These are phyloP conservation scores for Festucalex cinctus DNA, from an alignment of 2,113 vertebrate genomes.

Conservation along the genomic window DNA sequence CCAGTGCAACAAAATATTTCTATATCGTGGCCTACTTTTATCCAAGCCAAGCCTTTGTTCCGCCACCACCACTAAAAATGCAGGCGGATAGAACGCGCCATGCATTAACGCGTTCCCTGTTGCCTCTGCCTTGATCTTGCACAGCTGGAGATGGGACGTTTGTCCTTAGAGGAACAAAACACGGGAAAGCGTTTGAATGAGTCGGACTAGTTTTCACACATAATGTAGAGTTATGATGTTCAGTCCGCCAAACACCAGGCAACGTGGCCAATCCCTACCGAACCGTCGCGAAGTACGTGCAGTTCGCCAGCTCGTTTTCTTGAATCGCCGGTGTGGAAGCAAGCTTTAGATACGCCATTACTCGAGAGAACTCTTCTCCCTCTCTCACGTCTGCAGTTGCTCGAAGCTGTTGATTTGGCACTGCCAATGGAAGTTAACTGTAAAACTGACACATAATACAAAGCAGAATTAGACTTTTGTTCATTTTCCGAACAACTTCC, in stretches of 20 bases:
- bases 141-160: slow-evolving; percentile 8
- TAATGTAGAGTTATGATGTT: background rate
- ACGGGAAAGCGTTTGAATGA: slow-evolving; percentile 13
- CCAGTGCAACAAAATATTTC: slow-evolving; percentile 38
- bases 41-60: slow-evolving; percentile 44
- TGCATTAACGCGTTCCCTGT: slow-evolving; percentile 16
- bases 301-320: too few species aligned
- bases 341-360: background rate
- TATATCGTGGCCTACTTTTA: slow-evolving; percentile 52
- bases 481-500: too few species aligned
- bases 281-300: too few species aligned
- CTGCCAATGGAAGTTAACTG: too few species aligned
- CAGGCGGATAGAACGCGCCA: slow-evolving; percentile 38
- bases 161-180: slow-evolving; percentile 11
- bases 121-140: slow-evolving; percentile 13
- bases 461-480: too few species aligned
- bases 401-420: too few species aligned
- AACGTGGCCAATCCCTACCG: too few species aligned
- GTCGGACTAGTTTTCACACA: slow-evolving; percentile 8
- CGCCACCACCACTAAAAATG: slow-evolving; percentile 12
- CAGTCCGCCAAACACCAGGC: too few species aligned
- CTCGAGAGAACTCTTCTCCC: background rate
- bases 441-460: too few species aligned
- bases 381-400: too few species aligned
- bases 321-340: too few species aligned